Evolutionary conservation across 2,113 vertebrate species (phyloP), one percentile per base, ranked within the genome.

Genomic region (Orcinus orca): DNA sequence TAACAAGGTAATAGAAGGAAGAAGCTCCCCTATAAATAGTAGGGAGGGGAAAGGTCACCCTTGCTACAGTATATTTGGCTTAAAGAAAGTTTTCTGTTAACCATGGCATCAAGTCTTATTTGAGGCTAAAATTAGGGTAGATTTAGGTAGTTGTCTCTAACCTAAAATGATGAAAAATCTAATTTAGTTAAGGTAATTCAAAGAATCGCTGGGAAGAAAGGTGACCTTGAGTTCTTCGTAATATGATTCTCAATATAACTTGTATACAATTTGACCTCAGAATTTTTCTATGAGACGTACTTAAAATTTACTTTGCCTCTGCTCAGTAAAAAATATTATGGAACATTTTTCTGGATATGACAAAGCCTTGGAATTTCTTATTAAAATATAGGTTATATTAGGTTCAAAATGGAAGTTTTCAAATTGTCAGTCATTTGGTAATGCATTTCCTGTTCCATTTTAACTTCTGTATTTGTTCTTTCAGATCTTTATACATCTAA

Each of bases 401-500:
- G 68, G 13, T 73, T 97, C 36, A 83, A 65, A 95, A 58, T 88
- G 47, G 18, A 89, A 79, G 67, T 47, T 92, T 93, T 85, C 58
- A 86, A 36, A 31, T 97, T 74, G 38, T 88, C 23, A 12, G 0
- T 76, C 20, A 70, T 60, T 81, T 83, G 53, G 2, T 60, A n/a
- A 44, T 60, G 21, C 0, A 25, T 90, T 67, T 93, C 73, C 60
- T 92, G 1, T 50, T 85, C 29, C 10, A 29, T 70, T 84, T 17
- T 95, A 44, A 95, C 13, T 63, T 96, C 38, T 94, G 0, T 93
- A 29, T 94, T 65, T 53, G 31, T 21, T 93, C 50, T 98, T 98
- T 97, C 97, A 99, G 99, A 97, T 99, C 20, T 99, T 99, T 95
- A 96, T 99, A 36, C 98, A 99, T 97, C 98, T 99, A 93, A 99